phyloP scores from a whole-genome alignment of 2,113 vertebrate genomes.

The Peromyscus leucopus region DNA sequence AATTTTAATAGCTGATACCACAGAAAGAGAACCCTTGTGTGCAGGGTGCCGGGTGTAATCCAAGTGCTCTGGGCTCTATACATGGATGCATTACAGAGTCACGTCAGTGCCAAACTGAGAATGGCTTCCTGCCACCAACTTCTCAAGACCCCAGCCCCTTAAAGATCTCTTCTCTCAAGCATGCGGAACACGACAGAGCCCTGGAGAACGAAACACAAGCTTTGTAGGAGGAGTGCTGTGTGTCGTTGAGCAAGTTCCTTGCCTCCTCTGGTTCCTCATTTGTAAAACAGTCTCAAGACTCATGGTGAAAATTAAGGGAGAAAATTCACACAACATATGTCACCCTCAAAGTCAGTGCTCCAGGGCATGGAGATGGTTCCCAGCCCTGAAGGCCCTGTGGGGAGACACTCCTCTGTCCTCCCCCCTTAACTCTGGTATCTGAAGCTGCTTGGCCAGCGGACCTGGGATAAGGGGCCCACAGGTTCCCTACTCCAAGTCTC shows the following conservation, averaged over 20 bases:
- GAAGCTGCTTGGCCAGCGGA: not conserved
- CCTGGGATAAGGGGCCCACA: not conserved
- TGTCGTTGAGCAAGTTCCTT: not conserved
- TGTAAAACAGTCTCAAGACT: not conserved
- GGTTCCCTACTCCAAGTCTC: not conserved
- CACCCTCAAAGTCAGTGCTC: not conserved
- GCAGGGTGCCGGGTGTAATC: not conserved
- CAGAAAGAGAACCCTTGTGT: not conserved
- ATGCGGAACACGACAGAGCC: not conserved
- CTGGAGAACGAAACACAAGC: not conserved
- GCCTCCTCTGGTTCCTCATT: slow-evolving; percentile 8
- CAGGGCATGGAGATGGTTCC: not conserved
- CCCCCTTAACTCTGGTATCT: not conserved
- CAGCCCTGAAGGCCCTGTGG: not conserved
- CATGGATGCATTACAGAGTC: not conserved
- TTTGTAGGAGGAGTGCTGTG: not conserved
- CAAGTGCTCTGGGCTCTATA: not conserved
- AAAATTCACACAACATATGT: not conserved
- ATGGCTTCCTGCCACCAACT: not conserved
- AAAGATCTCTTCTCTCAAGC: not conserved
- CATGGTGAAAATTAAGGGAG: slow-evolving; percentile 46
- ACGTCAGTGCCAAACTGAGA: not conserved
- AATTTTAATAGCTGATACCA: not conserved
- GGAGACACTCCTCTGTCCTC: not conserved
- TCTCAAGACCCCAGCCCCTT: not conserved